phyloP scores from a whole-genome alignment of 2,113 vertebrate genomes.

The Silurus meridionalis region DNA sequence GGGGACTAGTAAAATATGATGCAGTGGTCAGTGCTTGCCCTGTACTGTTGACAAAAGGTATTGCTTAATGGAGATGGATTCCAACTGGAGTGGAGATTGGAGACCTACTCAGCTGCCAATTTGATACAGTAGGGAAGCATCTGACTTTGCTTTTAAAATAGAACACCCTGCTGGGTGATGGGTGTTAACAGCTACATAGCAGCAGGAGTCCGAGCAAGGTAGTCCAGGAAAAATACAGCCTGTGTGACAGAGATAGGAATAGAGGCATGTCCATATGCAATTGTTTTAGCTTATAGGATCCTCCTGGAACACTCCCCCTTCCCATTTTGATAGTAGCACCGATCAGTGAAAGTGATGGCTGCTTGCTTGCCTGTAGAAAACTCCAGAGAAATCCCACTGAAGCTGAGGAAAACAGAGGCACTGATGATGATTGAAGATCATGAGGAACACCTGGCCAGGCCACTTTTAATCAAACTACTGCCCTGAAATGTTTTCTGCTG shows the following conservation, averaged over 20 bases:
- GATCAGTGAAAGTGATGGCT: constrained; percentile 21
- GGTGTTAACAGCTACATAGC: constrained; percentile 51
- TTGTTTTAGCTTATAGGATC: constrained; percentile 45
- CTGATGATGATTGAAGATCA: constrained; percentile 51
- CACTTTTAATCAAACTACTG: constrained; percentile 52
- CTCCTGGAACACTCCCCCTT: constrained; percentile 30
- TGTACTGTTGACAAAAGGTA: constrained; percentile 12
- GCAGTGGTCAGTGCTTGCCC: constrained; percentile 42
- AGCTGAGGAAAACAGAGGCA: neutral
- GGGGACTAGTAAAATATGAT: constrained; percentile 53
- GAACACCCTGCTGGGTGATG: constrained; percentile 41
- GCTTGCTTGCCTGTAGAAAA: constrained; percentile 3
- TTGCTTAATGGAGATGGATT: constrained; percentile 46
- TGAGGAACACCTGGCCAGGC: constrained; percentile 20
- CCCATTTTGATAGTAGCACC: constrained; percentile 38
- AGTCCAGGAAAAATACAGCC: constrained; percentile 22
- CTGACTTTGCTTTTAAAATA: constrained; percentile 45
- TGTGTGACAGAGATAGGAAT: constrained; percentile 31
- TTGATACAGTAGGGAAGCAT: constrained; percentile 54
- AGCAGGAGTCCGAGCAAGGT: constrained; percentile 44
- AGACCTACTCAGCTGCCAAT: constrained; percentile 62
- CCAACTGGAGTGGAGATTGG: constrained; percentile 49
- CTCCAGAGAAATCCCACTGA: constrained; percentile 7
- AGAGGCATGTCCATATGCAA: constrained; percentile 41
- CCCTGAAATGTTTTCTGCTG: constrained; percentile 29